Evolutionary conservation across 2,797 vertebrate species (phyloP), one percentile per base, ranked within the genome.

Genomic region (Tadarida brasiliensis): DNA sequence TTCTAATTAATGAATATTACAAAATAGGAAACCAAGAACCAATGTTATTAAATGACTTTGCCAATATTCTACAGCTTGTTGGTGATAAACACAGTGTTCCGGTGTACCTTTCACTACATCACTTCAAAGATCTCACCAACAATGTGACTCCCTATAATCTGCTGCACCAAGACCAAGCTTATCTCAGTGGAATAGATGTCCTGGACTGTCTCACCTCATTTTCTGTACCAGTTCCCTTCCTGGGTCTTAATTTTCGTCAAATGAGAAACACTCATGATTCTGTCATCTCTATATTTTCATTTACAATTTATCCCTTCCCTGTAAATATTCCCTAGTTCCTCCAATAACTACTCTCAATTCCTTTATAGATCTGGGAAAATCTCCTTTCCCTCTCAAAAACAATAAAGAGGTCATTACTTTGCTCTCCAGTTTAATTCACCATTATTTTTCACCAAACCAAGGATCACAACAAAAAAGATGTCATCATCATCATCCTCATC

Each of bases 1-100:
- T 78, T 87, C 28, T 93, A 96, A 71, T 78, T 3, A 68, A 8
- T 44, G 12, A 67, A 22, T 68, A 91, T 81, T 71, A 92, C 30
- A 94, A 76, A 95, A 51, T 28, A 54, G 35, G 59, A 90, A 94
- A 16, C 11, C 24, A 65, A 92, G 33, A 94, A 57, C 20, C 54
- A 81, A 90, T 54, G 20, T 57, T 7, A 80, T 33, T 81, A 1
- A 26, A 35, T 87, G 11, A 77, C 47, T 70, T 81, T 61, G 44
- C 14, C 68, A 57, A 76, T 54, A 8, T 68, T 67, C 51, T 70
- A 35, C 9, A 83, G 54, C 44, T 35, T 70, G 3, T 51, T 35
- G 77, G 3, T 59, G n/a, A 67, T 3, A 56, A n/a, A 67, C 39
- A 61, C n/a, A 39, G 22, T 19, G 16, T 70, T 89, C 73, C 26